phyloP scores from a whole-genome alignment of 92 coral and sea anemone genomes.

The Epizoanthus stellaris region DNA sequence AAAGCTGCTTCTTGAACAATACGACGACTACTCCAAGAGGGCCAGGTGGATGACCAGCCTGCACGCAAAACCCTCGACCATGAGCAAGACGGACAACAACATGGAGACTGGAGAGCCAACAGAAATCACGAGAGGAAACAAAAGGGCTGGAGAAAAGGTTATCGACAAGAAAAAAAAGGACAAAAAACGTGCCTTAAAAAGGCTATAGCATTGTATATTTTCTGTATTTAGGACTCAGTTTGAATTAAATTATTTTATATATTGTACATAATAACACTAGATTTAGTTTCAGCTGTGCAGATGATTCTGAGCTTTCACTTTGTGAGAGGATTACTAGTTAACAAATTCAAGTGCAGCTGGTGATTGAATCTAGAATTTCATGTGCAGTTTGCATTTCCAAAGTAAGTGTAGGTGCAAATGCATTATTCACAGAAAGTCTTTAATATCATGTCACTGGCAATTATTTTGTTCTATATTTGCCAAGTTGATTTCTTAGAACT shows the following conservation, averaged over 20 bases:
- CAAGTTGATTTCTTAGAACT: too few species aligned
- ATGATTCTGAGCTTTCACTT: background rate
- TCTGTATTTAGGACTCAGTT: slow-evolving; percentile 31
- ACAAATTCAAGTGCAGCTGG: background rate
- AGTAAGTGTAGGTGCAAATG: too few species aligned
- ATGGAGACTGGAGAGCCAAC: slow-evolving; percentile 59
- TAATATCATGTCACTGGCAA: too few species aligned
- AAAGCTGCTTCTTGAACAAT: slow-evolving; percentile 88
- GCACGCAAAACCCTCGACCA: slow-evolving; percentile 81
- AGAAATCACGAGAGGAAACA: slow-evolving; percentile 82
- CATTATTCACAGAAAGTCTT: too few species aligned
- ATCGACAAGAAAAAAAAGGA: slow-evolving; percentile 98
- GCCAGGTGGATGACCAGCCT: slow-evolving; percentile 96
- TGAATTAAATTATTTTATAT: slow-evolving; percentile 44
- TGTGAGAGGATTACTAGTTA: background rate
- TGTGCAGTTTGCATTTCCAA: too few species aligned
- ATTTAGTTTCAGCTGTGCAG: background rate
- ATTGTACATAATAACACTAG: slow-evolving; percentile 31
- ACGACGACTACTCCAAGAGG: slow-evolving; percentile 95
- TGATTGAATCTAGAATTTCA: background rate
- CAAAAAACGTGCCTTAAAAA: slow-evolving; percentile 92
- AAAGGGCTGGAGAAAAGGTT: slow-evolving; percentile 88
- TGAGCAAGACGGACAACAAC: slow-evolving; percentile 53
- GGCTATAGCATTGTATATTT: slow-evolving; percentile 71
- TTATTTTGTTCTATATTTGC: too few species aligned